A percentile compares a stretch with the other conserved stretches of the same genome.
phyloP scores from a whole-genome alignment of 2,797 vertebrate species.

The Squalus acanthias region DNA sequence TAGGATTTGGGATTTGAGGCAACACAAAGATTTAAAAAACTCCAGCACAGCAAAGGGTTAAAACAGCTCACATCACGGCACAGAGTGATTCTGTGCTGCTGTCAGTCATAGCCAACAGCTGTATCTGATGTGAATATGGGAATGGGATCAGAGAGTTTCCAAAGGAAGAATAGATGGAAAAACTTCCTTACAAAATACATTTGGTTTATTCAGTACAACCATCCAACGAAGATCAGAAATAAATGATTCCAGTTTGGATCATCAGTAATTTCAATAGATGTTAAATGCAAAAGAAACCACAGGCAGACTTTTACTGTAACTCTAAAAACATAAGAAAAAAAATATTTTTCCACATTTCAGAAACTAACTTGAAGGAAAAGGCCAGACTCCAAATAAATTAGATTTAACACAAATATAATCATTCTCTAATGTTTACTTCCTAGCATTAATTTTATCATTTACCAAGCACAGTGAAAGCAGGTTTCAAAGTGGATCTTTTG shows the following conservation, averaged over 20 bases:
- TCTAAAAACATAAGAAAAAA: neutral
- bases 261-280: neutral
- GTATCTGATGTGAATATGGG: conserved; percentile 13
- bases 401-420: neutral
- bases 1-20: neutral
- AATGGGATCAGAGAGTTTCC: neutral
- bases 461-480: no score
- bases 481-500: no score
- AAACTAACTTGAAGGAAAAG: neutral
- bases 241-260: neutral
- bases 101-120: neutral
- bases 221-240: neutral
- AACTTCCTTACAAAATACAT: neutral
- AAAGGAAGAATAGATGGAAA: neutral
- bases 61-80: neutral
- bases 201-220: neutral
- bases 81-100: neutral
- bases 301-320: neutral
- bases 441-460: neutral
- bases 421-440: neutral
- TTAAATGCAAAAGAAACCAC: neutral
- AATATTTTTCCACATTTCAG: neutral
- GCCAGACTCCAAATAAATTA: neutral
- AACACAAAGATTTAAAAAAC: neutral
- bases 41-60: neutral